Conservation (phyloP, 1,140 invertebrate genomes). For the Ceratitis capitata region DNA sequence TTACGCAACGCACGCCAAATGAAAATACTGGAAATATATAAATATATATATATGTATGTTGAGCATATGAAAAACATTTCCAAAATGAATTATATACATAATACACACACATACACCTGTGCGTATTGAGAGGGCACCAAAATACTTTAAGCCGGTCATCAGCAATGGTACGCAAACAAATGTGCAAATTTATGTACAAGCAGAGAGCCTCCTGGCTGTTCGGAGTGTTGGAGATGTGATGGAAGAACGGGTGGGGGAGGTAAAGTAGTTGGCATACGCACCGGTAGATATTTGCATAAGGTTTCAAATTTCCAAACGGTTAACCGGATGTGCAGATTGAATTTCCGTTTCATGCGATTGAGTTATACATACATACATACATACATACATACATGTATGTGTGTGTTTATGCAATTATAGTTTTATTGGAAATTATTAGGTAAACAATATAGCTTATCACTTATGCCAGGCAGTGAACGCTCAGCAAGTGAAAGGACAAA, state of each 20-base stretch:
- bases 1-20: conserved; percentile 10
- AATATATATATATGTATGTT: no score
- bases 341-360: background rate
- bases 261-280: background rate
- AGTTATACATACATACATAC: background rate
- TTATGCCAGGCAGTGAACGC: no score
- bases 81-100: background rate
- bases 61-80: background rate
- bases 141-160: background rate
- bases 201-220: background rate
- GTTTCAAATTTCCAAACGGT: background rate
- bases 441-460: no score
- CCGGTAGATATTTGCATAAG: conserved; percentile 11
- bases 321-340: conserved; percentile 3
- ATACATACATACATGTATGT: background rate
- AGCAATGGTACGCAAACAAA: background rate
- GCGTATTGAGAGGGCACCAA: background rate
- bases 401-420: no score
- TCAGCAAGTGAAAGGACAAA: no score
- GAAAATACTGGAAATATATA: background rate
- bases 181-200: background rate
- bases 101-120: background rate
- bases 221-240: no score
- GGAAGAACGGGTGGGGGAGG: background rate
- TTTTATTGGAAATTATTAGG: no score